These are phyloP conservation scores for Megaustenia siamemsis DNA, from an alignment of 2,888 invertebrate genomes.

Conservation along the genomic window DNA sequence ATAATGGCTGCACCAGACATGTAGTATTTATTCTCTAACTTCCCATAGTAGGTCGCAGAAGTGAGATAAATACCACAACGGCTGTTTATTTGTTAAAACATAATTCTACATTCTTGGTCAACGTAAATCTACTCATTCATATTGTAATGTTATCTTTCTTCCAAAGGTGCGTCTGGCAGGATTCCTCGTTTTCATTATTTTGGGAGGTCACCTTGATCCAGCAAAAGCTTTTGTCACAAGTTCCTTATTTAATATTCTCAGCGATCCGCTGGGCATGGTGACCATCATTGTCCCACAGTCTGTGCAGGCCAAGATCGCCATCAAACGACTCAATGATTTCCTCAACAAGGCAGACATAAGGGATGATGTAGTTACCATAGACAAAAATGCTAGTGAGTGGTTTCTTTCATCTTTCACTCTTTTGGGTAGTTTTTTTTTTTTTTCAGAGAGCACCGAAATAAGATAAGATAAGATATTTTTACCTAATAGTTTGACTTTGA, in stretches of 20 bases:
- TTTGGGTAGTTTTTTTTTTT: too few species aligned
- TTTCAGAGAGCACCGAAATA: too few species aligned
- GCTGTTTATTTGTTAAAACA: too few species aligned
- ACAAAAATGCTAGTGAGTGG: neutral
- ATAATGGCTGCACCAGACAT: too few species aligned
- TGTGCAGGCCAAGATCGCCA: neutral
- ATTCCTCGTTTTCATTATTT: slow-evolving; percentile 9
- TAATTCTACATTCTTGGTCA: too few species aligned
- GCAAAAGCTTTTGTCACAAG: slow-evolving; percentile 28
- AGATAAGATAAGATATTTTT: too few species aligned
- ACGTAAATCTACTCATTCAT: neutral
- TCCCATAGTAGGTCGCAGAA: too few species aligned
- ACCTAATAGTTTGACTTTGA: too few species aligned
- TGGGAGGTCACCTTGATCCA: slow-evolving; percentile 41
- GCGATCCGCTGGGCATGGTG: slow-evolving; percentile 15
- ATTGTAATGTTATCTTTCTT: neutral
- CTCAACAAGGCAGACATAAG: slow-evolving; percentile 25
- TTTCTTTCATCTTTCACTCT: too few species aligned
- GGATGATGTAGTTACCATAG: neutral
- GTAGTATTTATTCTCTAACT: too few species aligned
- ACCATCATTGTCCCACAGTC: slow-evolving; percentile 18
- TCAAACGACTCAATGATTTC: slow-evolving; percentile 29
- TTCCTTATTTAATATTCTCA: slow-evolving; percentile 23
- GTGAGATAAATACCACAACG: too few species aligned
- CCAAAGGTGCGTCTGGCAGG: slow-evolving; percentile 12